These are phyloP conservation scores for Lycocerus yunnanus DNA, from an alignment of 2,888 invertebrate genomes.

Conservation along the genomic window DNA sequence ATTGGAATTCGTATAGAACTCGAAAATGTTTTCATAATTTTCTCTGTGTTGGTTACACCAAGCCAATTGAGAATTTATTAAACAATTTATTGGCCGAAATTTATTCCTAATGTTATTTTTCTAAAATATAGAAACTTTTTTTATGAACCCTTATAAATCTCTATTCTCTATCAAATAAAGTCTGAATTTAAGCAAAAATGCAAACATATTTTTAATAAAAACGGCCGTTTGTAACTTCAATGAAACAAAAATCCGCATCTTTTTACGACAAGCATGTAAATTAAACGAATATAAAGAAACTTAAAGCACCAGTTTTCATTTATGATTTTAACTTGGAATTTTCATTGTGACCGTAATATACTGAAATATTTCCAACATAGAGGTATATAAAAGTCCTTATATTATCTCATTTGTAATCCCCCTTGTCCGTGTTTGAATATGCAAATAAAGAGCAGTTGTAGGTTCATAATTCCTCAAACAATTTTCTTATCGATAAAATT, in stretches of 20 bases:
- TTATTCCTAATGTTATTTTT: no score
- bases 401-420: not conserved
- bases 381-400: constrained; percentile 1
- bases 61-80: no score
- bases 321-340: not conserved
- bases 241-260: not conserved
- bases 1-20: no score
- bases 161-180: not conserved
- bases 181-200: not conserved
- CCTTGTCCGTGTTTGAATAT: constrained; percentile 2
- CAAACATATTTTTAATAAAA: not conserved
- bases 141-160: not conserved
- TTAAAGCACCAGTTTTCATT: not conserved
- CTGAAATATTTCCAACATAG: not conserved
- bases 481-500: not conserved
- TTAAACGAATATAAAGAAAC: not conserved
- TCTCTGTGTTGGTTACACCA: no score
- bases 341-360: not conserved
- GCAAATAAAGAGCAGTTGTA: constrained; percentile 1
- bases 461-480: not conserved
- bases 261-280: not conserved
- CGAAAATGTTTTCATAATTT: no score
- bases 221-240: not conserved
- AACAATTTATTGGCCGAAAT: no score
- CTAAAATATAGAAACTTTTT: not conserved